Evolutionary conservation across 2,888 invertebrate genomes (phyloP), one percentile per base, ranked within the genome.

Genomic region (Xestia xanthographa): DNA sequence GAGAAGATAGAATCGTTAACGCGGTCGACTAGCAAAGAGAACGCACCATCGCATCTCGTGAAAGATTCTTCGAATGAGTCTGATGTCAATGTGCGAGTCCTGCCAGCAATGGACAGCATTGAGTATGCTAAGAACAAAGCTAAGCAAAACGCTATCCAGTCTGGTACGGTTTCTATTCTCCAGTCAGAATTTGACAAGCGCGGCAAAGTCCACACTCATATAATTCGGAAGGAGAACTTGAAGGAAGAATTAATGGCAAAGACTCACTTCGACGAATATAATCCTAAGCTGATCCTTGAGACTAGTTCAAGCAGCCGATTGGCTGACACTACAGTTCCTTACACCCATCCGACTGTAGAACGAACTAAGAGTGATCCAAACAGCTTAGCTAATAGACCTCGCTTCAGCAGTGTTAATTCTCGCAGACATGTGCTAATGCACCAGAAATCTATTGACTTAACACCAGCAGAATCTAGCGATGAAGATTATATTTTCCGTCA

Each of bases 341-440:
- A 97, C 88, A 95, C 97, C 11, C 98, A 98, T 91, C 97, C 97
- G 41, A 98, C 98, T 0, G 98, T 98, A 0, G 98, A 98, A 92
- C 97, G 98, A 82, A 98, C 98, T 8, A 98, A 98, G 92, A 98
- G 98, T 89, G 98, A 98, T 96, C 98, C 98, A 0, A 98, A 98
- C 92, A 98, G 98, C 50, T 95, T 98, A 71, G 98, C 98, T 0
- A 97, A 97, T 87, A 97, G 98, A 75, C 98, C 98, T 80, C 97
- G 98, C 26, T 96, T 98, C 72, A 98, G 97, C 78, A 98, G 98
- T 77, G 98, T 98, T 8, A 98, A 97, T 90, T 97, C 98, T 5
- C 97, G 98, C n/a, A 97, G 98, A 29, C 98, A 98, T 93, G 97
- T 98, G 45, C 92, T 98, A 41, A 98, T 98, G 97, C 98, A 98